Base-by-base conservation (phyloP, 2,888 invertebrate species). In the Idaea aversata region DNA sequence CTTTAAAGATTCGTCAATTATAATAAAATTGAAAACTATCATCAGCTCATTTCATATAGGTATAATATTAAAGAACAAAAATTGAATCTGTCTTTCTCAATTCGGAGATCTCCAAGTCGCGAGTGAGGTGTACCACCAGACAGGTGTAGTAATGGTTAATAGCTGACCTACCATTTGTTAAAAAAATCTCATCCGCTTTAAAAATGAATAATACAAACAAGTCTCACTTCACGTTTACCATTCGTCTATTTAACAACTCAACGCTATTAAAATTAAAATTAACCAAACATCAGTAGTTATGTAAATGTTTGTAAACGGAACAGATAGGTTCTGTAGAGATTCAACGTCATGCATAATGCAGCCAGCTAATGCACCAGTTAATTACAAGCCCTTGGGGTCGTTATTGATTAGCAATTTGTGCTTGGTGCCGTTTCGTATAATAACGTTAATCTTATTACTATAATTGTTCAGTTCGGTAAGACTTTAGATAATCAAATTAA, bases 341-440 rank as follows among this genome's bases (percentile, higher is more conserved):
- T 87, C 83, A 75, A 77, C 77, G 78, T 81, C 82, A 88, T 90
- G 87, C 87, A 90, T 90, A 84, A 90, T 88, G 86, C 86, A 88
- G 71, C 71, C 75, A 77, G 77, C 86, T 88, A 88, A 90, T 90
- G 86, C 81, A 82, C 79, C 78, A 77, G 85, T 86, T 89, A 88
- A 89, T 89, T 86, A 88, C 83, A 79, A 68, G 81, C 81, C 86
- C 85, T 86, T 81, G 80, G 83, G 85, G 83, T 78, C 79, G 81
- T 82, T 83, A 86, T 87, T 87, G 86, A 88, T 88, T 88, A 84
- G 80, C 85, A 88, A 88, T 87, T 83, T 85, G 82, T 72, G 79
- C 68, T 70, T 66, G 70, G 74, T 78, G 76, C 80, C 79, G 82
- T 84, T 85, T 83, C 77, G 75, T 80, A 63, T 65, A 66, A 78